phyloP scores from a whole-genome alignment of 2,888 invertebrate species.

The Axea sp. region DNA sequence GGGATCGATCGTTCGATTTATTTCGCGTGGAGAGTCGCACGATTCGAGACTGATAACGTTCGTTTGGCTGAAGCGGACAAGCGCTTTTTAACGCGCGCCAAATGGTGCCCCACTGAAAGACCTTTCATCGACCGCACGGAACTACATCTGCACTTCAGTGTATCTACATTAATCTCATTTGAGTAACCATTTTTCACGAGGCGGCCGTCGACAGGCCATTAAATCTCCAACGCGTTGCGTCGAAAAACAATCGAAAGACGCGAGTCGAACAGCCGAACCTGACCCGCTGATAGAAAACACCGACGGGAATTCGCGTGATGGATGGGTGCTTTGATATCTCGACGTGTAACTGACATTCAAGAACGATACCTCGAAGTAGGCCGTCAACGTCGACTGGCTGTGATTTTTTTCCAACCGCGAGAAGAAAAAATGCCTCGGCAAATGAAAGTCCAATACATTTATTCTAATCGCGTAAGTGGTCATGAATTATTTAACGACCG shows the following conservation, averaged over 20 bases:
- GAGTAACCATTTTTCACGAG: constrained; percentile 3
- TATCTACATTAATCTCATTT: constrained; percentile 8
- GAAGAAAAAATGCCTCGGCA: constrained; percentile 33
- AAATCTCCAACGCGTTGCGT: constrained; percentile 3
- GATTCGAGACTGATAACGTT: too few species aligned
- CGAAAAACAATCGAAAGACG: constrained; percentile 16
- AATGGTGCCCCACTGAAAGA: too few species aligned
- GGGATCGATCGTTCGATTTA: too few species aligned
- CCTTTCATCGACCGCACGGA: neutral
- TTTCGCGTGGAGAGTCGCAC: too few species aligned
- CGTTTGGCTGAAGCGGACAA: too few species aligned
- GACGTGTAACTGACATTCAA: constrained; percentile 46
- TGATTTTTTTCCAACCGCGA: constrained; percentile 35
- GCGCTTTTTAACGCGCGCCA: too few species aligned
- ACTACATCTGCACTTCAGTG: neutral
- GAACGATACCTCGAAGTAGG: constrained; percentile 54
- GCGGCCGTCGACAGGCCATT: constrained; percentile 18
- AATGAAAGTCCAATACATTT: constrained; percentile 45
- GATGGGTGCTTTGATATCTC: constrained; percentile 49
- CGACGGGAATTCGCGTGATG: constrained; percentile 35
- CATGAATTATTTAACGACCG: constrained; percentile 17
- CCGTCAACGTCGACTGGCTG: constrained; percentile 52
- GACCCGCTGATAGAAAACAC: constrained; percentile 22
- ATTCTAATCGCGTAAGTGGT: constrained; percentile 25
- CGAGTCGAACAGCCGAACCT: neutral